Evolutionary conservation across 2,113 vertebrate species (phyloP), one percentile per base, ranked within the genome.

Genomic region (Uria aalge): DNA sequence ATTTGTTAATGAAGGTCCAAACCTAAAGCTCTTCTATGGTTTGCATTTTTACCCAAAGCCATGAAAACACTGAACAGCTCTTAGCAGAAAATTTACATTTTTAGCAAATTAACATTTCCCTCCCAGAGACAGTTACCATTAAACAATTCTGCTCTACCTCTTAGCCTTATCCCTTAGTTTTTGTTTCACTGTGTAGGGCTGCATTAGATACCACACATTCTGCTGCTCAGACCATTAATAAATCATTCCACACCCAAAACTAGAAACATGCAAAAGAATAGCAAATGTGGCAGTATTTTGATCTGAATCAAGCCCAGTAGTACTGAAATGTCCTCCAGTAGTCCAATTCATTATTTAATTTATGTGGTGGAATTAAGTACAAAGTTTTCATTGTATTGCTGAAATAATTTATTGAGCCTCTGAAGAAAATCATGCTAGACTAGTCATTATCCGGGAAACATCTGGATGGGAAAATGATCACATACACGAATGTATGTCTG

Each of bases 1-100:
- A 78, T n/a, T 95, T 92, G 52, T 85, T 84, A 93, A 92, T 43
- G 73, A 91, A 87, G 57, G 12, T 94, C 41, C 60, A 67, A 90
- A 59, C n/a, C 47, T 53, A 78, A 73, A 82, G 56, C 82, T 85
- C 50, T 81, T 74, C 69, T 48, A 62, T 15, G 43, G 74, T 48
- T 92, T 67, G 47, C 55, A 74, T 91, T 94, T 94, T 91, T 63
- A 89, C 53, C 72, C 32, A 75, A 89, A 91, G 87, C 5, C 2
- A 69, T 67, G 57, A 85, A 92, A 90, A 85, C n/a, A 78, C 50
- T 4, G 24, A 90, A 71, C 14, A 81, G 72, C 50, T 87, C 64
- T 91, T 66, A 21, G 40, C 36, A 40, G 77, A 90, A 96, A 87
- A 94, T 77, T 53, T 77, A 56, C 59, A 80, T 69, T 92, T 89